These are phyloP conservation scores for Baryphthengus martii DNA, from an alignment of 2,113 vertebrate genomes.

Conservation along the genomic window DNA sequence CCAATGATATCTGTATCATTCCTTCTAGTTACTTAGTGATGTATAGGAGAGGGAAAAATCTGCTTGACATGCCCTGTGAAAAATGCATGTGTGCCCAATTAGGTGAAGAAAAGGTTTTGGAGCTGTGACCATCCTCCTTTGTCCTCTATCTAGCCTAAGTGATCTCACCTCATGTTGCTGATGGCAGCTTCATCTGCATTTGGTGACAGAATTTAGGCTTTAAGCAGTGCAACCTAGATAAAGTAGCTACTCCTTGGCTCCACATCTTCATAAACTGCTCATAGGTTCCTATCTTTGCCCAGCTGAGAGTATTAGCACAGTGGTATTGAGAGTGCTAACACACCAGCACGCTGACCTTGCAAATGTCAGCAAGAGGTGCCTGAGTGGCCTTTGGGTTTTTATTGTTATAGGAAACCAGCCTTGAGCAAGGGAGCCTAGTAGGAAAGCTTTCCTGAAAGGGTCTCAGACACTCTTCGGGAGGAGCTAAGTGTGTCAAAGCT, in stretches of 20 bases:
- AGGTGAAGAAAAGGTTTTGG: not conserved
- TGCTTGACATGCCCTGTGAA: not conserved
- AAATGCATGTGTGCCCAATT: not conserved
- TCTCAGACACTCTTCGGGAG: not conserved
- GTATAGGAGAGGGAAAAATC: not conserved
- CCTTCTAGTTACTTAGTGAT: not conserved
- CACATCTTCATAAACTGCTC: not conserved
- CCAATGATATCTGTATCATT: not conserved
- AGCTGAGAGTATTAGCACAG: not conserved
- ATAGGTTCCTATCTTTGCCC: rapidly evolving
- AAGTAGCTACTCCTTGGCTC: rapidly evolving
- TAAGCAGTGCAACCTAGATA: rapidly evolving
- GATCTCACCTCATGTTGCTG: not conserved
- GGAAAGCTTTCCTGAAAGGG: not conserved
- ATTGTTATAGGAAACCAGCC: not conserved
- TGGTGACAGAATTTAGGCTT: not conserved
- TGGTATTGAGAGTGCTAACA: not conserved
- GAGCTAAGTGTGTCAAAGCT: not conserved
- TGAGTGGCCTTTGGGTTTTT: not conserved
- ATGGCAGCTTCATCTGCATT: not conserved
- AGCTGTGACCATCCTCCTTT: not conserved
- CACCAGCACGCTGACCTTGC: not conserved
- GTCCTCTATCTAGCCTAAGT: not conserved
- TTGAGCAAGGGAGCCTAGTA: not conserved
- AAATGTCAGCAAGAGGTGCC: not conserved